Base-by-base conservation (phyloP, 2,888 invertebrate genomes). In the Monoplex corrugatus region DNA sequence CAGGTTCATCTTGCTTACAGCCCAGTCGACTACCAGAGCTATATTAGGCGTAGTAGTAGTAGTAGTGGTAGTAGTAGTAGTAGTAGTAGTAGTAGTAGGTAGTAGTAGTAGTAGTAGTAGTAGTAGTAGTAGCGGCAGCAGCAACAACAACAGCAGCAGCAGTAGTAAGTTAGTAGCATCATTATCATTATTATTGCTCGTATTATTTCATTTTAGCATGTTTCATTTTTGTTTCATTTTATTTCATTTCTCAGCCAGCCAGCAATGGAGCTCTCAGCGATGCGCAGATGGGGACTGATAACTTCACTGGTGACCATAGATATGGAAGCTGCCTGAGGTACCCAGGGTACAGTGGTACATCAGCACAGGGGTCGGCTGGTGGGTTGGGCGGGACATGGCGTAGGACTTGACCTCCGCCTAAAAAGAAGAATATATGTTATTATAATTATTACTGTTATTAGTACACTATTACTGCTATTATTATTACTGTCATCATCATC, bases 401-500 rank as follows among this genome's bases (percentile, higher is more conserved):
- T 83, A 50, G 10, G 83, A n/a, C 35, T 83, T 83, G 32, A 83
- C 50, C 83, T 35, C n/a, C 83, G 45, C 83, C 83, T 83, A 45
- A 10, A 6, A 83, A n/a, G n/a, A n/a, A n/a, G n/a, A n/a, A n/a
- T n/a, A n/a, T n/a, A n/a, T n/a, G n/a, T n/a, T n/a, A n/a, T n/a
- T n/a, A n/a, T n/a, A n/a, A n/a, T n/a, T n/a, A n/a, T n/a, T n/a
- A n/a, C n/a, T n/a, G n/a, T n/a, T n/a, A n/a, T n/a, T n/a, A n/a
- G n/a, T n/a, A n/a, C 63, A 63, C 63, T 23, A 63, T 23, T 23
- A 63, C 63, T 23, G 63, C 63, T 23, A 50, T 50, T 50, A 50
- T 13, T 19, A 50, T 13, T 19, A 57, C 28, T 28, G 57, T 57
- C 57, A 10, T 10, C 57, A 10, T 57, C 10, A 28, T 57, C 10